Evolutionary conservation across 2,113 vertebrate genomes (phyloP).

Genomic region (Larimichthys crocea): DNA sequence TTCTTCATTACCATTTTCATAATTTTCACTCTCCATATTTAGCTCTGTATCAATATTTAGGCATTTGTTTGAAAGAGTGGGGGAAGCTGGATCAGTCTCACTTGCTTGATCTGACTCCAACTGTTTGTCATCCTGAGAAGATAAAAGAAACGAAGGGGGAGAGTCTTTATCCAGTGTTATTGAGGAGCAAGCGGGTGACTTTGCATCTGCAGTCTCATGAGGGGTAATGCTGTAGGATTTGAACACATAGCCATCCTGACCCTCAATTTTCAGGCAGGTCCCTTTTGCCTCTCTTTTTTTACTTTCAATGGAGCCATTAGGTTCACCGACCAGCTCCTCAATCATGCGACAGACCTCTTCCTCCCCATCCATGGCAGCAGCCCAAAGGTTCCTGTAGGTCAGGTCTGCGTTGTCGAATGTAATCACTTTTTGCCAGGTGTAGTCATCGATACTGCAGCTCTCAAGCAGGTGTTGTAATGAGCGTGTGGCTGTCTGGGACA

Average conservation of each 20-base stretch:
- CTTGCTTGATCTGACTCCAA: conserved; percentile 65
- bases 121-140: conserved; percentile 80
- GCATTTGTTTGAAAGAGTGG: conserved; percentile 71
- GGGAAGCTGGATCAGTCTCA: conserved; percentile 71
- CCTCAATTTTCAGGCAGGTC: conserved; percentile 84
- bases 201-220: conserved; percentile 61
- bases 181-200: conserved; percentile 65
- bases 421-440: conserved; percentile 63
- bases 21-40: conserved; percentile 54
- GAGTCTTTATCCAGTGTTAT: conserved; percentile 80
- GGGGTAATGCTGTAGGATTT: conserved; percentile 84
- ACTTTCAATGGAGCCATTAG: conserved; percentile 69
- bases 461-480: conserved; percentile 67
- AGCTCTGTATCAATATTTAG: conserved; percentile 64
- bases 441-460: conserved; percentile 78
- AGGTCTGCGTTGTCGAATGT: conserved; percentile 73
- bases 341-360: conserved; percentile 76
- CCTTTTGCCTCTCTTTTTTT: conserved; percentile 82
- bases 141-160: conserved; percentile 81
- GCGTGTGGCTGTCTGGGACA: conserved; percentile 57
- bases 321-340: conserved; percentile 69
- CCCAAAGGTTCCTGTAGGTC: conserved; percentile 65
- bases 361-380: conserved; percentile 83
- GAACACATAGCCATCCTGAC: conserved; percentile 86
- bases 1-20: conserved; percentile 68